A percentile compares a stretch with the other conserved stretches of the same genome.
These are phyloP conservation scores for Aphidius colemani DNA, from an alignment of 2,888 invertebrate species.

Conservation along the genomic window DNA sequence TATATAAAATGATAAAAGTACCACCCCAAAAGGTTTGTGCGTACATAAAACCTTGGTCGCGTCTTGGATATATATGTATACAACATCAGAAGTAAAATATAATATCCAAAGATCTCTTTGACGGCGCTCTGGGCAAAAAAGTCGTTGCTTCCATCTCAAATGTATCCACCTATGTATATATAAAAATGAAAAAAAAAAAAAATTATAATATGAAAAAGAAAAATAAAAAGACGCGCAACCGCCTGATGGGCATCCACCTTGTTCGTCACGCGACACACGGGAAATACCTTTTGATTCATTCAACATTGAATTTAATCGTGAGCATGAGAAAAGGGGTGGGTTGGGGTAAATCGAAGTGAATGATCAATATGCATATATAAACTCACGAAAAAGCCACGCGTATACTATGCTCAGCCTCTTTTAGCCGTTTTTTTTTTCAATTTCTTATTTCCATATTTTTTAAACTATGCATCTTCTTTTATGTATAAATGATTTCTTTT, in stretches of 20 bases:
- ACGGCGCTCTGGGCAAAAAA: slow-evolving; percentile 23
- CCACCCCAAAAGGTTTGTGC: no score
- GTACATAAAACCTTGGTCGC: no score
- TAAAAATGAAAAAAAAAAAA: slow-evolving; percentile 19
- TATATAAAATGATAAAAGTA: no score
- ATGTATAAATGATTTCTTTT: no score
- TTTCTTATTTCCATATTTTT: slow-evolving; percentile 34
- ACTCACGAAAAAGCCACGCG: slow-evolving; percentile 32
- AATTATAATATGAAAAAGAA: no score
- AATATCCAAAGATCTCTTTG: not conserved
- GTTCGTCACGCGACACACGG: not conserved
- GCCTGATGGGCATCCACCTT: not conserved
- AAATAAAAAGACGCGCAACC: no score
- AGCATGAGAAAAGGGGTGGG: slow-evolving; percentile 31
- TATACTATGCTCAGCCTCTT: slow-evolving; percentile 18
- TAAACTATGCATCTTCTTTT: slow-evolving; percentile 15
- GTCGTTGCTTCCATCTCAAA: slow-evolving; percentile 31
- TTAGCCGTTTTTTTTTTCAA: slow-evolving; percentile 20
- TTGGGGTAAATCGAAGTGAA: slow-evolving; percentile 49
- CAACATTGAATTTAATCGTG: slow-evolving; percentile 15
- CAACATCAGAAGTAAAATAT: not conserved
- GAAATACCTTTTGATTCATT: no score
- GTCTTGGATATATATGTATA: not conserved
- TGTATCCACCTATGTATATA: no score
- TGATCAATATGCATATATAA: slow-evolving; percentile 56